Conservation (phyloP, 2,888 invertebrate genomes). For the Pediacus dermestoides region DNA sequence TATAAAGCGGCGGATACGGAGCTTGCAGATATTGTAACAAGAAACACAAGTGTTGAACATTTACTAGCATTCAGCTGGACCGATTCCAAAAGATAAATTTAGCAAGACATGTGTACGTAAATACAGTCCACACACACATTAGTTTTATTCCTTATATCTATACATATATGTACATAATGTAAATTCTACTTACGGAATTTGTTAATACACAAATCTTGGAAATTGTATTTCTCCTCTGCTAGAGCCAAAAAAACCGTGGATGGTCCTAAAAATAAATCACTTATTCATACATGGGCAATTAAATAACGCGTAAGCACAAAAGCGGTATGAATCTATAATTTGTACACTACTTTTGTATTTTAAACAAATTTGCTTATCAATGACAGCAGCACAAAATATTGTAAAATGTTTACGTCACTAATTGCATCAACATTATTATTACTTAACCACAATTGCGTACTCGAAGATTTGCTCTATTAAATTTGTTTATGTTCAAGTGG, state of each 20-base stretch:
- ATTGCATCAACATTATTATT: constrained; percentile 11
- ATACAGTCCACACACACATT: constrained; percentile 28
- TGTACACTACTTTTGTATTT: constrained; percentile 2
- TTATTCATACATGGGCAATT: too few relatives aligned
- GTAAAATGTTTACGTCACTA: constrained; percentile 43
- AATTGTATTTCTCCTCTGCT: constrained; percentile 23
- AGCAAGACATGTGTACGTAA: constrained; percentile 38
- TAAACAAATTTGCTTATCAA: constrained; percentile 15
- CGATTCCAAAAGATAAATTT: constrained; percentile 42
- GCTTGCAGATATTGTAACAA: too few relatives aligned
- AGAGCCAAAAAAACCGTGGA: constrained; percentile 23
- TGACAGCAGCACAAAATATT: constrained; percentile 29
- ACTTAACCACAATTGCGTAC: too few relatives aligned
- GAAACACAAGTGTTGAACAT: constrained; percentile 29
- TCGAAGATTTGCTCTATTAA: too few relatives aligned
- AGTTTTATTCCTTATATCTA: constrained; percentile 22
- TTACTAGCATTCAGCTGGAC: constrained; percentile 21
- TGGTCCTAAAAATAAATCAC: constrained; percentile 26
- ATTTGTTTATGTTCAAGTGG: too few relatives aligned
- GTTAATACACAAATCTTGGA: constrained; percentile 38
- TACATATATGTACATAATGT: constrained; percentile 19
- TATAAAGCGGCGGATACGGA: too few relatives aligned
- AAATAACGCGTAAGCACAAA: too few relatives aligned
- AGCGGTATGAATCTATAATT: too few relatives aligned
- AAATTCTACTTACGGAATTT: constrained; percentile 39